Evolutionary conservation across 2,888 invertebrate species (phyloP), one percentile per base, ranked within the genome.

Genomic region (Acanthosoma haemorrhoidale): DNA sequence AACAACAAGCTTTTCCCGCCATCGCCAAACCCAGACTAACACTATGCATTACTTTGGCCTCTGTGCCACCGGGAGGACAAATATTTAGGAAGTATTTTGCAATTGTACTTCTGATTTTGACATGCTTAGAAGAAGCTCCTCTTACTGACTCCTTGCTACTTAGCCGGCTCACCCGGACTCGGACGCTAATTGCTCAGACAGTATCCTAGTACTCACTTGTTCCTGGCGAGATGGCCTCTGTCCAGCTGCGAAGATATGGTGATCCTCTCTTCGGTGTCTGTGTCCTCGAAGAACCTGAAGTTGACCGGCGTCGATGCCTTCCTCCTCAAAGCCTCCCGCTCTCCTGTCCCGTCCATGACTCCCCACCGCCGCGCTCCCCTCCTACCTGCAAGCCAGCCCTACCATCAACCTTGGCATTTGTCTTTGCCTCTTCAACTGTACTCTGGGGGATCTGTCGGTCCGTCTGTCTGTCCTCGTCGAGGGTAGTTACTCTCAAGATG

Each of bases 211-310:
- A 72, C 72, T 72, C 38, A 70, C 72, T 68, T 72, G 58, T 29
- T 39, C 39, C 41, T 64, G 64, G 21, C n/a, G 64, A 64, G 64
- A 8, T 38, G 39, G 38, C 18, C n/a, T 15, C 39, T 36, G 39
- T 64, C 64, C 29, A 64, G 16, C 3, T 13, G 25, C 15, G 39
- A 15, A 8, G 64, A n/a, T 38, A 64, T 64, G 9, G 29, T 25
- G 38, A 64, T 64, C 64, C 41, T 64, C 21, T 36, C 25, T 4
- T 72, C 72, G 36, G 51, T 64, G 43, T 73, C 72, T 13, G 72
- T 69, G 60, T 73, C 72, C 18, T 73, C 72, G 69, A 73, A 73
- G 59, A 71, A 73, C 61, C 72, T 58, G 61, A 73, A 73, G 59
- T 71, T 68, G 60, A 64, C 69, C 8, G 72, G 72, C 9, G 71